phyloP scores from a whole-genome alignment of 2,113 vertebrate genomes.

The Peromyscus polionotus region DNA sequence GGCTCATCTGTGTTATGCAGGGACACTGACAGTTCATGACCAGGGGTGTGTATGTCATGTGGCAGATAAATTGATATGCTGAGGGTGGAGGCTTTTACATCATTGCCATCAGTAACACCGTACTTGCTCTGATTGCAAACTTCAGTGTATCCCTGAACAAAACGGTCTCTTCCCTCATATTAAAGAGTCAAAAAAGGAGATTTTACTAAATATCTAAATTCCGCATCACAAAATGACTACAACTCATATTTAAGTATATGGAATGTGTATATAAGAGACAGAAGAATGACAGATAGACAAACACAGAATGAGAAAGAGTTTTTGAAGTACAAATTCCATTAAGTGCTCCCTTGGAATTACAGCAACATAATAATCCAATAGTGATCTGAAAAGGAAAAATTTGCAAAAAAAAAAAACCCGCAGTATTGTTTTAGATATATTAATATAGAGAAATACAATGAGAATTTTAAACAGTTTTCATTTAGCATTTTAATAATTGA shows the following conservation, averaged over 20 bases:
- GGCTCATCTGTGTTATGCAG: neutral
- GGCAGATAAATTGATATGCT: neutral
- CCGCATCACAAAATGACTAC: conserved; percentile 42
- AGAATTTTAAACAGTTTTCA: conserved; percentile 15
- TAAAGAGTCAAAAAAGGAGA: neutral
- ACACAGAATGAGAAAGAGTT: neutral
- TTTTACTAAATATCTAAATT: neutral
- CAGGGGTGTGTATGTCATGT: neutral
- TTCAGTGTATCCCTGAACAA: neutral
- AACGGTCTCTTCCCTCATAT: neutral
- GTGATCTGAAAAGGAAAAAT: neutral
- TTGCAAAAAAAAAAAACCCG: neutral
- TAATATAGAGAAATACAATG: neutral
- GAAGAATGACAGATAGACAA: neutral
- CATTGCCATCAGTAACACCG: neutral
- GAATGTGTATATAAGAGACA: neutral
- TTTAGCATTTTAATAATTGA: conserved; percentile 22
- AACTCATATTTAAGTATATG: neutral
- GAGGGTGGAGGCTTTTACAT: neutral
- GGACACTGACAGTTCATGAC: neutral
- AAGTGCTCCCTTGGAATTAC: neutral
- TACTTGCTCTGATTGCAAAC: neutral
- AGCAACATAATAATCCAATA: neutral
- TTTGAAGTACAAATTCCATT: conserved; percentile 1
- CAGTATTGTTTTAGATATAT: neutral